phyloP scores from a whole-genome alignment of 1,140 invertebrate species.

The Diplogasteroides magnus region DNA sequence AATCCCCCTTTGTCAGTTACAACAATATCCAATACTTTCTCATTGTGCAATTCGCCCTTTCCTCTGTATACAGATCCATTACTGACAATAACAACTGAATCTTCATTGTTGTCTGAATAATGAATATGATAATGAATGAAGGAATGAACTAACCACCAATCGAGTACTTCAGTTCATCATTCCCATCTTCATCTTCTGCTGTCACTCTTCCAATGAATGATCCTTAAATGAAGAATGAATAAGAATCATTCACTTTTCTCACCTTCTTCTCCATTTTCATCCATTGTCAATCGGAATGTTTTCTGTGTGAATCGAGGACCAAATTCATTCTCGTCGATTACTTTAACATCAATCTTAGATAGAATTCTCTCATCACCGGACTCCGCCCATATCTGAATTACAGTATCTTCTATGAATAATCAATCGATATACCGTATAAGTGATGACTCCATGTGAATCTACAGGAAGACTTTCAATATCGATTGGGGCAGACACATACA shows the following conservation, averaged over 20 bases:
- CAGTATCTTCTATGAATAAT: not conserved
- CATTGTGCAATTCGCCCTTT: conserved; percentile 3
- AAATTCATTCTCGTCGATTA: conserved; percentile 41
- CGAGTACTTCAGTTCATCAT: conserved; percentile 22
- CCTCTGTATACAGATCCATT: conserved; percentile 16
- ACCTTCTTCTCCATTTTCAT: conserved; percentile 5
- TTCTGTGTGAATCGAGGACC: conserved; percentile 25
- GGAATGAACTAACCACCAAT: conserved; percentile 7
- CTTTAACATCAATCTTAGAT: conserved; percentile 33
- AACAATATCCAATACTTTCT: conserved; percentile 11
- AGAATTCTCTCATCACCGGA: conserved; percentile 17
- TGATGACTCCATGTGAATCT: conserved; percentile 5
- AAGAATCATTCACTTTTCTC: not conserved
- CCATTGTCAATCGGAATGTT: conserved; percentile 23
- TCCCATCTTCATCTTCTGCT: conserved; percentile 36
- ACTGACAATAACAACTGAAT: conserved; percentile 20
- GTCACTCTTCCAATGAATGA: conserved; percentile 29
- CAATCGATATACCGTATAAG: conserved; percentile 5
- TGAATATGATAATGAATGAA: conserved; percentile 6
- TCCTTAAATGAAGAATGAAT: too few relatives aligned
- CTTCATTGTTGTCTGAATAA: conserved; percentile 11
- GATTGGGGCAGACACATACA: conserved; percentile 23
- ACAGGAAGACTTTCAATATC: conserved; percentile 15
- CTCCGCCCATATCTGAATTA: conserved; percentile 21
- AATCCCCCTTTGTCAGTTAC: conserved; percentile 13